Evolutionary conservation across 1,140 invertebrate genomes (phyloP), one percentile per base, ranked within the genome.

Genomic region (Penaeus chinensis): DNA sequence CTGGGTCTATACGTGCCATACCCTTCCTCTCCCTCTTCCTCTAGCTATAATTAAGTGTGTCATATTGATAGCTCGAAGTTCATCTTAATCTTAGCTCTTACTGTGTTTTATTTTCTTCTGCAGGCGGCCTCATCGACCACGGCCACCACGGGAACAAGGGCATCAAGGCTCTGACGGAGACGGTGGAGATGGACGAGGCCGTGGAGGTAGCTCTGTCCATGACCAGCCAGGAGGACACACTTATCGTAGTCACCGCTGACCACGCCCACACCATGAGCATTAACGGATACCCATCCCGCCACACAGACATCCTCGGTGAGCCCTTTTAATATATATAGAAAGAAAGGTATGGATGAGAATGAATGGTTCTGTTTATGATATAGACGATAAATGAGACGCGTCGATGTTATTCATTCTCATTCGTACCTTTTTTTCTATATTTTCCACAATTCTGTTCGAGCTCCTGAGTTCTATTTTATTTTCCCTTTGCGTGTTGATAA

Each of bases 131-230:
- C 79, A 98, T 99, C 69, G 98, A 99, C 92, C 95, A 95, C 90
- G 96, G 95, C 0, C 97, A 99, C 92, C 98, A 99, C 92, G 93
- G 95, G 27, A 96, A 95, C 0, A 94, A 95, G 71, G 97, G 96
- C 0, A 94, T 95, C 82, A 94, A 95, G 89, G 97, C 97, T 0
- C 91, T 99, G 0, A 92, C 94, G 71, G 98, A 99, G 92, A 95
- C 96, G 0, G 91, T 96, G 0, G 94, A 94, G n/a, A 94, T 99
- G 82, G 96, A 90, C 90, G 89, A 89, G 90, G 90, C 65, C 32
- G 87, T 65, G 90, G 91, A 1, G 92, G 94, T 92, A 84, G 95
- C 95, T 0, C 91, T 93, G 22, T 91, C 93, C 11, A 90, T 95
- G 84, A 95, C 94, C 2, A 93, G 93, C 66, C 92, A 91, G 65